Percentiles rank a stretch among this genome's conserved stretches.
phyloP scores from a whole-genome alignment of 2,797 vertebrate genomes.

The Notolabrus celidotus region DNA sequence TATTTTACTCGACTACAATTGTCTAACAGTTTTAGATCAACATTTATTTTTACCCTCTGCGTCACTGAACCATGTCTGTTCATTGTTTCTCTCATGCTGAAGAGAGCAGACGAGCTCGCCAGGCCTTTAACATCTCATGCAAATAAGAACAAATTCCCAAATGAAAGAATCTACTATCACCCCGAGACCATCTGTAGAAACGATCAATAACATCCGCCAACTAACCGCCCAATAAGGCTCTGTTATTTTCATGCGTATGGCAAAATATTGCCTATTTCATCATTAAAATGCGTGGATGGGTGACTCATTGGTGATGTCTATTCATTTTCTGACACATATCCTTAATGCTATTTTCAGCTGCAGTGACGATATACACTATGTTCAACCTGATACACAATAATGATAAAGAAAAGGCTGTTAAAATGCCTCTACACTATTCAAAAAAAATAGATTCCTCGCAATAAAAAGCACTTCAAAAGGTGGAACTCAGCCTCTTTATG shows the following conservation, averaged over 20 bases:
- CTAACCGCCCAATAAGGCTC: slow-evolving; percentile 8
- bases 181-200: slow-evolving; percentile 25
- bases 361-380: slow-evolving; percentile 12
- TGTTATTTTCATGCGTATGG: slow-evolving; percentile 4
- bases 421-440: slow-evolving; percentile 31
- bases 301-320: slow-evolving; percentile 33
- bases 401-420: slow-evolving; percentile 37
- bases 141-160: slow-evolving; percentile 17
- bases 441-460: slow-evolving; percentile 53
- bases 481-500: slow-evolving; percentile 45
- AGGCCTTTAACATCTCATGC: slow-evolving; percentile 11
- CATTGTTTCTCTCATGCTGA: background rate
- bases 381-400: slow-evolving; percentile 36
- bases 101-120: slow-evolving; percentile 5
- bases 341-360: slow-evolving; percentile 36
- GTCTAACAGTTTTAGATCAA: background rate
- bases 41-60: background rate
- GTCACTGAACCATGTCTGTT: slow-evolving; percentile 1
- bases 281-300: slow-evolving; percentile 27
- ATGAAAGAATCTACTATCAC: slow-evolving; percentile 9
- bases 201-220: slow-evolving; percentile 20
- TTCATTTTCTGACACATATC: slow-evolving; percentile 36
- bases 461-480: slow-evolving; percentile 55
- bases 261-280: slow-evolving; percentile 22
- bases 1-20: slow-evolving; percentile 23